phyloP scores from a whole-genome alignment of 2,797 vertebrate genomes.

The Eulemur mongoz region DNA sequence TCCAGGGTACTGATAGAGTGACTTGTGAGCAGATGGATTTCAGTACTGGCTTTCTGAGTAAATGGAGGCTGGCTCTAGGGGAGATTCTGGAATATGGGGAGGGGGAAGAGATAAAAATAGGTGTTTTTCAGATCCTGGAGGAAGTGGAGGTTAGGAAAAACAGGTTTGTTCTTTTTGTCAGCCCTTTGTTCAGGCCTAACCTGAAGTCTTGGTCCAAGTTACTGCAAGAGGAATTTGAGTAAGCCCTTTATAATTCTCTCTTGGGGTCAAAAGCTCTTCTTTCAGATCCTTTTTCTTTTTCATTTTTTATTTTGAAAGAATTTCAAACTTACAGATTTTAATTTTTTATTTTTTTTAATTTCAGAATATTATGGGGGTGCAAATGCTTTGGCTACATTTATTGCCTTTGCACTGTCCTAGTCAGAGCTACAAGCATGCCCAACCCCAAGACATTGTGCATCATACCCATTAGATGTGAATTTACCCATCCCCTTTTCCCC shows the following conservation, averaged over 20 bases:
- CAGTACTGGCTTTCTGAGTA: background rate
- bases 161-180: background rate
- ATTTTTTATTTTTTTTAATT: no score
- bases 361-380: no score
- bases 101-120: background rate
- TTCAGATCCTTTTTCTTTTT: background rate
- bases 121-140: background rate
- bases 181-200: background rate
- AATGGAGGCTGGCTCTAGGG: background rate
- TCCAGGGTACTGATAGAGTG: background rate
- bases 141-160: background rate
- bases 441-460: no score
- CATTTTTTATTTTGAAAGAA: background rate
- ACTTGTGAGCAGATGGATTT: background rate
- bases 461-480: no score
- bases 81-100: background rate
- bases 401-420: no score
- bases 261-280: background rate
- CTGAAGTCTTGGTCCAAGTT: background rate
- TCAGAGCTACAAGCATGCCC: no score
- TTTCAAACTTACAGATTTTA: background rate
- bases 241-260: background rate
- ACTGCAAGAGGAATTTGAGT: background rate
- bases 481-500: no score
- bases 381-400: no score